Conservation (phyloP, 2,888 invertebrate species). For the Troglohyphantes excavatus region DNA sequence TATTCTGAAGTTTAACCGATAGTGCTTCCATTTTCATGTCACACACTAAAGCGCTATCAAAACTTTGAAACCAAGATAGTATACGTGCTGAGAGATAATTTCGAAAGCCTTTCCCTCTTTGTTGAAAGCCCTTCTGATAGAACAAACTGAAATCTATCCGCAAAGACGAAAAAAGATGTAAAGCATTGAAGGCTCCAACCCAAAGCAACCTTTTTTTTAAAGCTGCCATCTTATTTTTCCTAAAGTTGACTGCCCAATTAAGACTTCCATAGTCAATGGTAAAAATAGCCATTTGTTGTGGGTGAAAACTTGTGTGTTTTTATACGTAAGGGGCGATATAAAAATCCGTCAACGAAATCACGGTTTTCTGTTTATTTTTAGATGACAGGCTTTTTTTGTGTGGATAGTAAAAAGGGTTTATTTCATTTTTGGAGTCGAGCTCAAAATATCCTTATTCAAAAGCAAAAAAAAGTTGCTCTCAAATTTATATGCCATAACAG, state of each 20-base stretch:
- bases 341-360: slow-evolving; percentile 34
- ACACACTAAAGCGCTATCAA: too few relatives aligned
- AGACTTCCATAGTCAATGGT: slow-evolving; percentile 1
- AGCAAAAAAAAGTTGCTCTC: too few relatives aligned
- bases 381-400: neutral
- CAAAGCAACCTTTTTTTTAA: neutral
- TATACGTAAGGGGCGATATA: neutral
- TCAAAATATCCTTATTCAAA: neutral
- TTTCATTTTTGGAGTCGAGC: neutral
- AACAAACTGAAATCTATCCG: slow-evolving; percentile 19
- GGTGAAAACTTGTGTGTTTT: neutral
- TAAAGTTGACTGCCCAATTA: slow-evolving; percentile 26
- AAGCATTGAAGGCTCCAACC: neutral
- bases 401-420: neutral
- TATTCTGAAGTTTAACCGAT: too few relatives aligned
- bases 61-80: too few relatives aligned
- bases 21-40: too few relatives aligned
- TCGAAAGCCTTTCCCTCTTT: slow-evolving; percentile 16
- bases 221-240: neutral
- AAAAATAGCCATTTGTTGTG: slow-evolving; percentile 52
- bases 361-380: slow-evolving; percentile 26
- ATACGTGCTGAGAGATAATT: slow-evolving; percentile 15
- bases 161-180: slow-evolving; percentile 19
- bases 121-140: neutral
- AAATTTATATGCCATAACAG: too few relatives aligned